phyloP scores from a whole-genome alignment of 2,797 vertebrate species.

The Ambastaia sidthimunki region DNA sequence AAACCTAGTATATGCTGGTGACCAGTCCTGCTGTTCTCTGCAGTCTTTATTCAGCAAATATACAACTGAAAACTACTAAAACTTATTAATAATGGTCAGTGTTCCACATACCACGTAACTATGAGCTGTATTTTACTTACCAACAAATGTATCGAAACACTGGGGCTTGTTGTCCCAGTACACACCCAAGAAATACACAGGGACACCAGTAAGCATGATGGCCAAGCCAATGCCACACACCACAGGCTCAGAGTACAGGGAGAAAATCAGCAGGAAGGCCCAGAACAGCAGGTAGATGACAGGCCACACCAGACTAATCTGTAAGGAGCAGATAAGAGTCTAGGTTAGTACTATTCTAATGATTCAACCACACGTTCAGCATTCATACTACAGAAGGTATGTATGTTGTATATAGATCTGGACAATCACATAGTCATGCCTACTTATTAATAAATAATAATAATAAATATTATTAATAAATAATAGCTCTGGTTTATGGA shows the following conservation, averaged over 20 bases:
- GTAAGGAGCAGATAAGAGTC: constrained; percentile 10
- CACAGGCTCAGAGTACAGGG: constrained; percentile 90
- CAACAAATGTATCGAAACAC: constrained; percentile 82
- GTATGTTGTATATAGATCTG: background rate
- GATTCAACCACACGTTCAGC: too few species aligned
- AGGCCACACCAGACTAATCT: constrained; percentile 90
- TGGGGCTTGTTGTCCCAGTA: constrained; percentile 91
- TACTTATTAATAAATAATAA: background rate
- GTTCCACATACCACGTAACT: too few species aligned
- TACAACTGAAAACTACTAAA: background rate
- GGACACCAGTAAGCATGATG: constrained; percentile 92
- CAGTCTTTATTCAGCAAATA: background rate
- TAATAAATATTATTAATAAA: too few species aligned
- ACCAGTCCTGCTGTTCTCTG: background rate
- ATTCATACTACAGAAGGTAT: background rate
- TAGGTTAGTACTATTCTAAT: background rate
- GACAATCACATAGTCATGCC: background rate
- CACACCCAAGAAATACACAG: constrained; percentile 91
- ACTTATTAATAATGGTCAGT: too few species aligned
- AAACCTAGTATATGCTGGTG: background rate
- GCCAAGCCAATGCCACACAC: constrained; percentile 92
- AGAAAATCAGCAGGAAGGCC: constrained; percentile 93
- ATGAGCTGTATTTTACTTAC: constrained; percentile 71
- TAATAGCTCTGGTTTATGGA: background rate
- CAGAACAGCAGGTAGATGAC: constrained; percentile 92